Conservation (phyloP, 2,113 vertebrate species). For the Gobiocypris rarus region DNA sequence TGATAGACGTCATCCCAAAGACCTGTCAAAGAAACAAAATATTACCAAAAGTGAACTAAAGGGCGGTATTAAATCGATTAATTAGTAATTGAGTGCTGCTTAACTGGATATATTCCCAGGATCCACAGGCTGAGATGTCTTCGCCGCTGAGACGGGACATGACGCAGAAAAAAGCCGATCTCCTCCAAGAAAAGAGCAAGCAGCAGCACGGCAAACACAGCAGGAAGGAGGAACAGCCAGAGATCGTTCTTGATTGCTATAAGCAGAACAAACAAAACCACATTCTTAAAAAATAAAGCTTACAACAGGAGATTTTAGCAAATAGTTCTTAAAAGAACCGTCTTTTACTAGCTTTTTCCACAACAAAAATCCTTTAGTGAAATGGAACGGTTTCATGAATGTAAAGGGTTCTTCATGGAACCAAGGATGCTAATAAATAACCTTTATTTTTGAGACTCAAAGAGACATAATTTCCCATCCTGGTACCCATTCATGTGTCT, state of each 20-base stretch:
- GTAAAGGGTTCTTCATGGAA: background rate
- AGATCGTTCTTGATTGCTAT: slow-evolving; percentile 74
- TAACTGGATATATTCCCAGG: slow-evolving; percentile 80
- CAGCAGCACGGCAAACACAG: slow-evolving; percentile 67
- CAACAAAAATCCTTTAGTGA: background rate
- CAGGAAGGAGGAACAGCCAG: slow-evolving; percentile 76
- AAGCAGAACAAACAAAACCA: slow-evolving; percentile 17
- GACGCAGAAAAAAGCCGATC: slow-evolving; percentile 75
- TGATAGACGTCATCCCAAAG: slow-evolving; percentile 73
- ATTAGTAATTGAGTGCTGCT: background rate
- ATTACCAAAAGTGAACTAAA: background rate
- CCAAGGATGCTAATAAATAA: background rate
- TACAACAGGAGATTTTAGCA: background rate
- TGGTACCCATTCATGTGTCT: background rate
- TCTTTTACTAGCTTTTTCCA: background rate
- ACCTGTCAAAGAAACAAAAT: slow-evolving; percentile 60
- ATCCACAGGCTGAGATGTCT: slow-evolving; percentile 76
- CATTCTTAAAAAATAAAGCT: background rate
- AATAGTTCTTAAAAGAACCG: background rate
- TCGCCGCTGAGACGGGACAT: slow-evolving; percentile 61
- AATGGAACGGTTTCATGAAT: background rate
- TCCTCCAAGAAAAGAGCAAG: slow-evolving; percentile 78
- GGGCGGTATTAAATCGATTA: background rate
- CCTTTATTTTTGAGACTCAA: background rate
- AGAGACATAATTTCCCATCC: background rate